phyloP scores from a whole-genome alignment of 2,797 vertebrate species.

The Muraenolepis orangiensis region DNA sequence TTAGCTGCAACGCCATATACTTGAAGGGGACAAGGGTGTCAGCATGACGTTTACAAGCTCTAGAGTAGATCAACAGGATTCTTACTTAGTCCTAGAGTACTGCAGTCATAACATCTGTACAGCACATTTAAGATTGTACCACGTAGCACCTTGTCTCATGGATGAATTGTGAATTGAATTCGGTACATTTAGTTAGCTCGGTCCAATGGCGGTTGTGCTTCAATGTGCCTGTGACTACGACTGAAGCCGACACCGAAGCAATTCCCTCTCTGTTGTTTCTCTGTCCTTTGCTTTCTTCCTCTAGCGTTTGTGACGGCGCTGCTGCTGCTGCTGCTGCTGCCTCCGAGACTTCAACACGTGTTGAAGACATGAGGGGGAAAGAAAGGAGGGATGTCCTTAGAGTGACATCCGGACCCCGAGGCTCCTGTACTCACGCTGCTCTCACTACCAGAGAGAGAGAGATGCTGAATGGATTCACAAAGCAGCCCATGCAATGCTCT shows the following conservation, averaged over 20 bases:
- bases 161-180: background rate
- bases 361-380: slow-evolving; percentile 5
- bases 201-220: background rate
- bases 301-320: background rate
- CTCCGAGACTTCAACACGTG: background rate
- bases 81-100: background rate
- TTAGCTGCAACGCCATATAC: background rate
- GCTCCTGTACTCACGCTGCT: slow-evolving; percentile 41
- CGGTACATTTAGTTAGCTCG: background rate
- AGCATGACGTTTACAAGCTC: background rate
- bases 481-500: background rate
- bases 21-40: background rate
- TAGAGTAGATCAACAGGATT: background rate
- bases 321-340: no score
- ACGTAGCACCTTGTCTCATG: background rate
- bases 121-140: background rate
- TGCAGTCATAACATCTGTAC: background rate
- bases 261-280: background rate
- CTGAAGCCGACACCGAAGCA: background rate
- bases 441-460: slow-evolving; percentile 13
- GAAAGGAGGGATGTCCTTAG: background rate
- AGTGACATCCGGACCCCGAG: slow-evolving; percentile 32
- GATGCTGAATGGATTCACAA: background rate
- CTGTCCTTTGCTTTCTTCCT: background rate
- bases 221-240: background rate